Percentiles rank a stretch among this genome's conserved stretches.
phyloP scores from a whole-genome alignment of 2,113 vertebrate genomes.

The Carassius carassius region DNA sequence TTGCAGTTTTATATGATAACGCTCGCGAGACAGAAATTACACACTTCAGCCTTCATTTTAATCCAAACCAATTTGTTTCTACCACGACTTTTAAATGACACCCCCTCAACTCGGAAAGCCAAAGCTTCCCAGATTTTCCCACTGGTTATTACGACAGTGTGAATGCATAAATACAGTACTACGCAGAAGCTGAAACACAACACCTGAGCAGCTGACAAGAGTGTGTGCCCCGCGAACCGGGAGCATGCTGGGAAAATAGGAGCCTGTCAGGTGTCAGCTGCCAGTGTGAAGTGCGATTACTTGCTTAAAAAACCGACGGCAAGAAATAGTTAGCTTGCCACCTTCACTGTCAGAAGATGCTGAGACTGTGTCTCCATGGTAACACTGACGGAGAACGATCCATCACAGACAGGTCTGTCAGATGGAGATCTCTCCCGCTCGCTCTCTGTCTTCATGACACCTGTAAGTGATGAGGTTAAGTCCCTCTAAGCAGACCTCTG shows the following conservation, averaged over 20 bases:
- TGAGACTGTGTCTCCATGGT: slow-evolving; percentile 35
- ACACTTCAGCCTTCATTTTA: background rate
- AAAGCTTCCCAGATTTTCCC: background rate
- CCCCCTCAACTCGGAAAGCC: background rate
- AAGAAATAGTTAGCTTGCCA: slow-evolving; percentile 19
- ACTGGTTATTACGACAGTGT: background rate
- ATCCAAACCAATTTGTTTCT: background rate
- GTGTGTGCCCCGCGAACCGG: background rate
- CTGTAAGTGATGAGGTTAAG: slow-evolving; percentile 42
- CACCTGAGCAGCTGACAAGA: slow-evolving; percentile 19
- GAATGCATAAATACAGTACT: background rate
- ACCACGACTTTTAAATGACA: background rate
- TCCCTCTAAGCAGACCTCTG: slow-evolving; percentile 31
- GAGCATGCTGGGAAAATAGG: slow-evolving; percentile 8
- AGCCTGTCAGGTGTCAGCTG: slow-evolving; percentile 41
- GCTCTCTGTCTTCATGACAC: slow-evolving; percentile 7
- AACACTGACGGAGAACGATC: slow-evolving; percentile 35
- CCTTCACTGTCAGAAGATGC: slow-evolving; percentile 35
- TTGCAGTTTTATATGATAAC: background rate
- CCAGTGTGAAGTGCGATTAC: slow-evolving; percentile 18
- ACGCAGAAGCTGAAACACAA: background rate
- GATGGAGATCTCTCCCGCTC: slow-evolving; percentile 28
- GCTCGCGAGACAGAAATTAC: background rate
- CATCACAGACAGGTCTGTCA: slow-evolving; percentile 36
- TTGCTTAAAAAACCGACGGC: slow-evolving; percentile 19